Base-by-base conservation (phyloP, 2,888 invertebrate species). In the Drosophila sordidula region DNA sequence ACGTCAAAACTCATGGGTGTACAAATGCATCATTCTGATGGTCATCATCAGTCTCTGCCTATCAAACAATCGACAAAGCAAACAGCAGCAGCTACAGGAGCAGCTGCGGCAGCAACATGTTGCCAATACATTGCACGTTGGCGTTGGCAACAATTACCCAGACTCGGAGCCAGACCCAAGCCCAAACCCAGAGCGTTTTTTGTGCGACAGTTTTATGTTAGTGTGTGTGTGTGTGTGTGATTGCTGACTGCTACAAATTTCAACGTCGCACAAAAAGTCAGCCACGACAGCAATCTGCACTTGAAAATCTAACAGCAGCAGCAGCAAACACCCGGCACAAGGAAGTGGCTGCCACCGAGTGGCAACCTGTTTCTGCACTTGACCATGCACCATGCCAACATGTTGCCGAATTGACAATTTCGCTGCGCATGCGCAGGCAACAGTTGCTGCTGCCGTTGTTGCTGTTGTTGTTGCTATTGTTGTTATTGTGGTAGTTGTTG, bases 21-120 rank as follows among this genome's bases (percentile, higher is more conserved):
- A 90, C 89, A 81, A 89, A 90, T 90, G 87, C 91, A 90, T 90
- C 90, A 90, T 90, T 90, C 89, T 89, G 91, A 90, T 91, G 90
- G 89, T 89, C 90, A 90, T 89, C 90, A 91, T 90, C 90, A 90
- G 90, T 90, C 91, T 85, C 88, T 87, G 79, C 77, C 84, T 90
- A 90, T 90, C 91, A 90, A 90, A 83, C 82, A 80, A 86, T 86
- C 89, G 87, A 85, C 82, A 81, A 83, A 64, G 69, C 69, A 72
- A 76, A 71, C 68, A 78, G 71, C 80, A 57, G 58, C 32, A 9
- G 52, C 54, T 58, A 42, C 61, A 36, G 32, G 16, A 41, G 46
- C 57, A 61, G 44, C 69, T 34, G 50, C 32, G 26, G 70, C 65
- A 49, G 78, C 64, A 78, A 70, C 70, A 78, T 75, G 78, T 72